These are phyloP conservation scores for Harpalus rufipes DNA, from an alignment of 2,888 invertebrate species.

Conservation along the genomic window DNA sequence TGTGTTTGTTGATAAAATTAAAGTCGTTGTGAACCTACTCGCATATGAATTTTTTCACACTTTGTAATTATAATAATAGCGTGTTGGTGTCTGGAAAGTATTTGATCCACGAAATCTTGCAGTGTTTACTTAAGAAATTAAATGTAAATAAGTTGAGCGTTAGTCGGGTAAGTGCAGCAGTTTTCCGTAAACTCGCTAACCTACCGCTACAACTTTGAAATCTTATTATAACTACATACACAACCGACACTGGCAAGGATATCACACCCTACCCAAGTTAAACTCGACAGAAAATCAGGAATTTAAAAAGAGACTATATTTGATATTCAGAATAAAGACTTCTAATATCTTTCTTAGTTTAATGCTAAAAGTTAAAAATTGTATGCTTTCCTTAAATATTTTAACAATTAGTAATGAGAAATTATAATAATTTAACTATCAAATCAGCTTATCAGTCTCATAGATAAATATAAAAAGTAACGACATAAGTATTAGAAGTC, in stretches of 20 bases:
- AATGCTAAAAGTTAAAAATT: too few relatives aligned
- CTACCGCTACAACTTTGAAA: conserved; percentile 28
- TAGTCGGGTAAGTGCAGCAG: neutral
- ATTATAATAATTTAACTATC: too few relatives aligned
- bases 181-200: neutral
- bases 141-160: conserved; percentile 51
- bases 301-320: too few relatives aligned
- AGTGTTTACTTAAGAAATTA: conserved; percentile 54
- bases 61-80: conserved; percentile 24
- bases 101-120: conserved; percentile 40
- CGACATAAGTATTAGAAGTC: too few relatives aligned
- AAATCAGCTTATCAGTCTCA: too few relatives aligned
- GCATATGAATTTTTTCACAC: neutral
- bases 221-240: conserved; percentile 41
- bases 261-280: neutral
- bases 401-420: too few relatives aligned
- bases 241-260: neutral
- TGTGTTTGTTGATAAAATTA: neutral
- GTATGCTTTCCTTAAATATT: too few relatives aligned
- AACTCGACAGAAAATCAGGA: too few relatives aligned
- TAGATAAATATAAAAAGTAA: too few relatives aligned
- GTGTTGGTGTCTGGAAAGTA: conserved; percentile 38
- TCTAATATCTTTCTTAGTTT: too few relatives aligned
- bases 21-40: neutral
- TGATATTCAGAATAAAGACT: too few relatives aligned